phyloP scores from a whole-genome alignment of 2,797 vertebrate genomes.

The Taeniopygia guttata region DNA sequence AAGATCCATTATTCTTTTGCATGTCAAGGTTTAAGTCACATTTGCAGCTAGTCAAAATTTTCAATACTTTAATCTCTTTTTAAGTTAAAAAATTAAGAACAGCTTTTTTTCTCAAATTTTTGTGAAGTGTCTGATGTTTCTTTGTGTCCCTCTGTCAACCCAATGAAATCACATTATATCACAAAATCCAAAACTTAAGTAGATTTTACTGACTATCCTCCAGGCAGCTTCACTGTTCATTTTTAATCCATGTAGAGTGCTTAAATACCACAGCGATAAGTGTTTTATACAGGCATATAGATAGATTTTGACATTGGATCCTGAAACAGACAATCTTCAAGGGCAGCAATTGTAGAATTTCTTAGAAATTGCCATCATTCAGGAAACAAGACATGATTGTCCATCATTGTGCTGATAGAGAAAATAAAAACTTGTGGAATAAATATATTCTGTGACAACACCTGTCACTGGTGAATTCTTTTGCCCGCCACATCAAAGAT shows the following conservation, averaged over 20 bases:
- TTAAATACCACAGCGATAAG: constrained; percentile 48
- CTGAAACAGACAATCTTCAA: constrained; percentile 44
- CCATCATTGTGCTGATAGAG: constrained; percentile 28
- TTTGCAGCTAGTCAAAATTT: constrained; percentile 20
- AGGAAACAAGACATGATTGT: constrained; percentile 41
- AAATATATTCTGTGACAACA: constrained; percentile 41
- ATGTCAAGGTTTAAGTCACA: constrained; percentile 6
- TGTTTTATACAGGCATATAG: constrained; percentile 48
- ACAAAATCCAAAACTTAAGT: constrained; percentile 62
- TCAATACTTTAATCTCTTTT: constrained; percentile 37
- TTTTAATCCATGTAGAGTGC: constrained; percentile 59
- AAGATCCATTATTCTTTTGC: neutral
- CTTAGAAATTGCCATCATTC: constrained; percentile 42
- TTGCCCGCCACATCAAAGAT: constrained; percentile 22
- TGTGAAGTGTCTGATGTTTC: constrained; percentile 32
- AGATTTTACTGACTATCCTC: constrained; percentile 63
- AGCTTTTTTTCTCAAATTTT: neutral
- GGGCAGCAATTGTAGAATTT: constrained; percentile 50
- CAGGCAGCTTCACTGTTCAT: constrained; percentile 59
- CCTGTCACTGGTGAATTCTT: constrained; percentile 48
- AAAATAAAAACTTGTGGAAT: constrained; percentile 43
- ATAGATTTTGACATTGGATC: constrained; percentile 62
- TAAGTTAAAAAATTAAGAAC: neutral
- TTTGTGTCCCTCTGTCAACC: constrained; percentile 51
- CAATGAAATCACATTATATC: constrained; percentile 60